A percentile compares a stretch with the other conserved stretches of the same genome.
Evolutionary conservation across 2,888 invertebrate genomes (phyloP).

Genomic region (Zeuzera pyrina): DNA sequence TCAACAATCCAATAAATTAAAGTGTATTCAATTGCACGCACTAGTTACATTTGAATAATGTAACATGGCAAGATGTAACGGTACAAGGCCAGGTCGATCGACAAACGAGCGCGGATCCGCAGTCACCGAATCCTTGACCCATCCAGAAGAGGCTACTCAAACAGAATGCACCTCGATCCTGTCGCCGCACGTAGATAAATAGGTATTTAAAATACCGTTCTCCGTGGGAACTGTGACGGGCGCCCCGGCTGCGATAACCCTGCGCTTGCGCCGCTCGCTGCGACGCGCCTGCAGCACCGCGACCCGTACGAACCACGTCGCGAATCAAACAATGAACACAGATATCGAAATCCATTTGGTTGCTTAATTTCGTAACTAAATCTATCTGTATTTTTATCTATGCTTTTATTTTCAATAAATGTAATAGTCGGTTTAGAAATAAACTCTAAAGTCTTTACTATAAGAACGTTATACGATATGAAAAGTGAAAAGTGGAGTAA

Average conservation of each 20-base stretch:
- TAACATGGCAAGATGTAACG: constrained; percentile 48
- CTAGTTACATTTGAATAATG: constrained; percentile 35
- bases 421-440: constrained; percentile 35
- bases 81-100: constrained; percentile 58
- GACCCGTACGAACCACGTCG: constrained; percentile 26
- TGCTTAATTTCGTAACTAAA: constrained; percentile 61
- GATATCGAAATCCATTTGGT: constrained; percentile 61
- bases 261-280: constrained; percentile 35
- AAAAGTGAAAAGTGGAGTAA: constrained; percentile 15
- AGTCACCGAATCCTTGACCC: constrained; percentile 70
- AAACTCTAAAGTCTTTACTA: constrained; percentile 31
- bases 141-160: constrained; percentile 70
- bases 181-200: constrained; percentile 64
- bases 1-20: too few species aligned
- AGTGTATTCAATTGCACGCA: constrained; percentile 10
- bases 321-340: constrained; percentile 61
- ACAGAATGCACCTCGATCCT: constrained; percentile 58
- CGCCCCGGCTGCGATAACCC: constrained; percentile 51
- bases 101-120: constrained; percentile 53
- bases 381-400: constrained; percentile 57
- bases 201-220: constrained; percentile 70
- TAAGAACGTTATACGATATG: constrained; percentile 19
- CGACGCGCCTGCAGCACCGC: constrained; percentile 22
- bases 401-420: constrained; percentile 60
- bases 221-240: constrained; percentile 67